phyloP scores from a whole-genome alignment of 2,888 invertebrate species.

The Zeuzera pyrina region DNA sequence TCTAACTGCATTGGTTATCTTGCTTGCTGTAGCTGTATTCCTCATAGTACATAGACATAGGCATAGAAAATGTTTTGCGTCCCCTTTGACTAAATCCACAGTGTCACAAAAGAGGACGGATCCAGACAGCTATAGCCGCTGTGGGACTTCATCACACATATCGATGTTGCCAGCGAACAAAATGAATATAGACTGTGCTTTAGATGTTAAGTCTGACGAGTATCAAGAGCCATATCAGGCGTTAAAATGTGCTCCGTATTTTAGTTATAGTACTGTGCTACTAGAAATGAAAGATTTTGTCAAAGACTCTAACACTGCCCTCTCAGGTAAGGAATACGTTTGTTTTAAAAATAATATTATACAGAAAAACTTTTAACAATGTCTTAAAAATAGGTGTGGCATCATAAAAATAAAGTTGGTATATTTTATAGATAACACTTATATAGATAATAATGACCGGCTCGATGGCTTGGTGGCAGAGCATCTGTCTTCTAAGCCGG shows the following conservation, averaged over 20 bases:
- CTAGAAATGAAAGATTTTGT: conserved; percentile 83
- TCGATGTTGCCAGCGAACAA: conserved; percentile 70
- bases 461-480: no score
- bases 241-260: conserved; percentile 82
- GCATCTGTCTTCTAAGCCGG: no score
- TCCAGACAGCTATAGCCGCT: conserved; percentile 71
- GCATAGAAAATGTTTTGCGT: conserved; percentile 81
- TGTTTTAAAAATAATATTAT: no score
- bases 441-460: no score
- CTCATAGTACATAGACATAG: conserved; percentile 80
- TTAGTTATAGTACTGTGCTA: conserved; percentile 82
- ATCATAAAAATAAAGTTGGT: background rate
- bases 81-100: conserved; percentile 72
- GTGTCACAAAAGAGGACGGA: conserved; percentile 57
- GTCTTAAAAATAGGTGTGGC: background rate
- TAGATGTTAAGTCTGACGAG: conserved; percentile 78
- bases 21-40: conserved; percentile 81
- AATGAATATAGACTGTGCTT: conserved; percentile 69
- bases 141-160: conserved; percentile 60
- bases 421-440: no score
- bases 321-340: conserved; percentile 38
- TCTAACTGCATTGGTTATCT: conserved; percentile 79
- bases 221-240: conserved; percentile 88
- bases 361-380: no score
- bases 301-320: conserved; percentile 54